These are phyloP conservation scores for Vipera latastei DNA, from an alignment of 2,797 vertebrate genomes.

Conservation along the genomic window DNA sequence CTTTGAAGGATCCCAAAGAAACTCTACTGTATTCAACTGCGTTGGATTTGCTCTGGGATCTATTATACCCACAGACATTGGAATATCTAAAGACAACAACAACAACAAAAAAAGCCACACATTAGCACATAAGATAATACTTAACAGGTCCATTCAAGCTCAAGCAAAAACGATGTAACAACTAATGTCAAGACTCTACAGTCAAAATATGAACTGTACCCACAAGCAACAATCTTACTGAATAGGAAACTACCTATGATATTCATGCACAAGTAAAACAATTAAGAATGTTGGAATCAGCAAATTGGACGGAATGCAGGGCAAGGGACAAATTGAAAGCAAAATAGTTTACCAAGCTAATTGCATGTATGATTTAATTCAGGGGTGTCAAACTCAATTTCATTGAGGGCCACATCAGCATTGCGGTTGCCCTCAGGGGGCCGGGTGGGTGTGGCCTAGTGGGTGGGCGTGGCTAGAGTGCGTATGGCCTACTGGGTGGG, in stretches of 20 bases:
- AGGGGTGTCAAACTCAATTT: no score
- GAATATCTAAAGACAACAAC: slow-evolving; percentile 80
- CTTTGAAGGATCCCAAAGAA: slow-evolving; percentile 95
- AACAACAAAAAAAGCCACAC: rapidly evolving
- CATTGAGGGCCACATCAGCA: no score
- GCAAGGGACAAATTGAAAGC: not conserved
- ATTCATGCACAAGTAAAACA: not conserved
- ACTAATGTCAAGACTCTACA: not conserved
- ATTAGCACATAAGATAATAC: not conserved
- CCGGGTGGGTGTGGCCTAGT: no score
- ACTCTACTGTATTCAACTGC: slow-evolving; percentile 96
- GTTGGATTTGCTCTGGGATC: slow-evolving; percentile 95
- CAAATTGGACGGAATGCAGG: not conserved
- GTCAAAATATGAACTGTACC: not conserved
- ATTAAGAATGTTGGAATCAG: not conserved
- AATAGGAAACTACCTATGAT: not conserved
- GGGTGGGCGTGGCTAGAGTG: no score
- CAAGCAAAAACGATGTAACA: not conserved
- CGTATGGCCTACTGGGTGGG: no score
- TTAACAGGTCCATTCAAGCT: not conserved
- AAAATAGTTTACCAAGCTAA: not conserved
- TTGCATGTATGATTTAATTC: not conserved
- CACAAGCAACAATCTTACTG: not conserved
- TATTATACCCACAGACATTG: slow-evolving; percentile 94
- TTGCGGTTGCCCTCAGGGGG: no score